These are phyloP conservation scores for Papilio demoleus DNA, from an alignment of 2,888 invertebrate species.

Conservation along the genomic window DNA sequence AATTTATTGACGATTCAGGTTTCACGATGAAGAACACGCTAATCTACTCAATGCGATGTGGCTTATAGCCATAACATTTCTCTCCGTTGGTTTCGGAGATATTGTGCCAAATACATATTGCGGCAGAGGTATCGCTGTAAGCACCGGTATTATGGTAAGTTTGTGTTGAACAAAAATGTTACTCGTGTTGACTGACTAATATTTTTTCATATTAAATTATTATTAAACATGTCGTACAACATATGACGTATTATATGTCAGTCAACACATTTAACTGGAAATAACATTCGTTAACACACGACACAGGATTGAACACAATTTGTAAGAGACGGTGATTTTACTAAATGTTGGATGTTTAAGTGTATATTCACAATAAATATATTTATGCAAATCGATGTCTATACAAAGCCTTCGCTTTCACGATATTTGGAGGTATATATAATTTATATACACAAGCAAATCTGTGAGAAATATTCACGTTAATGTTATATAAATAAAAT, in stretches of 20 bases:
- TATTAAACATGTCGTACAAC: background rate
- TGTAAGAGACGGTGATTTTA: conserved; percentile 54
- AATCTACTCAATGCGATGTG: conserved; percentile 99
- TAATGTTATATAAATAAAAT: conserved; percentile 43
- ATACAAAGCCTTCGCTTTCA: conserved; percentile 26
- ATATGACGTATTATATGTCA: conserved; percentile 55
- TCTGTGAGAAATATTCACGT: conserved; percentile 10
- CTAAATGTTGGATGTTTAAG: conserved; percentile 59
- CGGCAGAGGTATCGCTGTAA: conserved; percentile 99
- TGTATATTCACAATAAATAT: conserved; percentile 46
- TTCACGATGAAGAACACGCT: conserved; percentile 99
- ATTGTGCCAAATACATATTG: conserved; percentile 99
- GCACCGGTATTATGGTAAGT: conserved; percentile 99
- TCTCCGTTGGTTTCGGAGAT: conserved; percentile 99
- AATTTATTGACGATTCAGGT: conserved; percentile 87
- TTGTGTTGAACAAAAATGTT: conserved; percentile 63
- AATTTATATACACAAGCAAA: conserved; percentile 10
- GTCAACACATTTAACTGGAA: conserved; percentile 72
- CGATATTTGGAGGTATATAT: conserved; percentile 52
- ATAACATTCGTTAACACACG: conserved; percentile 68
- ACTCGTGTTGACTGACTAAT: conserved; percentile 77
- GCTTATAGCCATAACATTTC: conserved; percentile 99
- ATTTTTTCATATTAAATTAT: conserved; percentile 3
- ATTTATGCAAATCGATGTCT: conserved; percentile 16
- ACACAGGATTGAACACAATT: conserved; percentile 65